Evolutionary conservation across 2,113 vertebrate genomes (phyloP).

Genomic region (Mustela nigripes): DNA sequence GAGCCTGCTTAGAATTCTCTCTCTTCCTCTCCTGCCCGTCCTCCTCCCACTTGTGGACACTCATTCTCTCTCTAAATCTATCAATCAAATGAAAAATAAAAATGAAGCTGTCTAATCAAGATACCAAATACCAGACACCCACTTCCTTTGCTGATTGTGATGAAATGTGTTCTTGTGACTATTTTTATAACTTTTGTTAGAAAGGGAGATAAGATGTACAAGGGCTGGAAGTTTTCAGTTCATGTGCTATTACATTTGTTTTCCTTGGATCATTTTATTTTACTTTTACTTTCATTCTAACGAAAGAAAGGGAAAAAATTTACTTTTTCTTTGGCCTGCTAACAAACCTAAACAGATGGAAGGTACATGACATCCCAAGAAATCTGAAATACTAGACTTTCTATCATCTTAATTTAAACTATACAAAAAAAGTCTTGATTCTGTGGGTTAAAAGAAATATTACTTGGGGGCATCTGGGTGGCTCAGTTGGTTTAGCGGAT

Average conservation of each 20-base stretch:
- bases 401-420: background rate
- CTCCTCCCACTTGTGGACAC: background rate
- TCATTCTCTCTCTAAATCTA: background rate
- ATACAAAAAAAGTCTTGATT: background rate
- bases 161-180: background rate
- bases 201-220: background rate
- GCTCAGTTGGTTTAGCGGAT: background rate
- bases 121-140: background rate
- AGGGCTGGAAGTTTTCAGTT: background rate
- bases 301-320: background rate
- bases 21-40: background rate
- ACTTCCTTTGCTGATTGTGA: background rate
- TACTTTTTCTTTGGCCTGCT: background rate
- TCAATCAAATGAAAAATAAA: background rate
- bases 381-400: constrained; percentile 27
- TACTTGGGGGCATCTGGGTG: background rate
- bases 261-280: background rate
- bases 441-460: background rate
- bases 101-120: background rate
- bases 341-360: background rate
- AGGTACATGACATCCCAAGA: background rate
- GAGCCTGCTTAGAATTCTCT: background rate
- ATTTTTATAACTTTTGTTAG: background rate
- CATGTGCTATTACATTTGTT: background rate
- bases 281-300: background rate